These are phyloP conservation scores for Mormyrus hasselquistii DNA, from an alignment of 2,797 vertebrate species.

Conservation along the genomic window DNA sequence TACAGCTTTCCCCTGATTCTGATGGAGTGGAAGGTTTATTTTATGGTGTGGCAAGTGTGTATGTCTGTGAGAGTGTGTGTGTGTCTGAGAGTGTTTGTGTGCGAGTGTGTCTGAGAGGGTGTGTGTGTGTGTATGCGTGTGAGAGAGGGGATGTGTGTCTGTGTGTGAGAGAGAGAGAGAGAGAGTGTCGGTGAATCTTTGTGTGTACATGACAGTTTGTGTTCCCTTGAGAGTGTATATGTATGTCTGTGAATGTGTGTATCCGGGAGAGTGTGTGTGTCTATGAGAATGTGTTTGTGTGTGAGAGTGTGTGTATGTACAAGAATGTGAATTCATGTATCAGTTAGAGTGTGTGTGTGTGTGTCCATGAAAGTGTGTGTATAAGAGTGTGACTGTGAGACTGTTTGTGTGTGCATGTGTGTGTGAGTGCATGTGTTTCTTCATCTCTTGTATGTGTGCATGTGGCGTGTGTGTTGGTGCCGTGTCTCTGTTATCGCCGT, in stretches of 20 bases:
- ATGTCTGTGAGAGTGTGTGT: neutral
- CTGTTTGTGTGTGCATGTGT: neutral
- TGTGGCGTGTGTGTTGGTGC: constrained; percentile 15
- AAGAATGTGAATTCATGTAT: neutral
- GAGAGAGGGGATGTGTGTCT: neutral
- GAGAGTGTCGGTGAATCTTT: neutral
- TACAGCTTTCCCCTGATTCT: neutral
- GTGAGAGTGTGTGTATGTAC: neutral
- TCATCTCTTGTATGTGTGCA: neutral
- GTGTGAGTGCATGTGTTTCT: neutral
- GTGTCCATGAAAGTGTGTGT: neutral
- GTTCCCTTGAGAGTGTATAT: neutral
- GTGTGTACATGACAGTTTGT: neutral
- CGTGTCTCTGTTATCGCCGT: neutral
- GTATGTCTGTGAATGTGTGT: neutral
- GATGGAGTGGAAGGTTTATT: neutral
- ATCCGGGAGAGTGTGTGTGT: constrained; percentile 24
- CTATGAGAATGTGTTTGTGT: neutral
- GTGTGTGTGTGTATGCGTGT: neutral
- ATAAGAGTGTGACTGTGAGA: neutral
- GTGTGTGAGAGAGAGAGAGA: neutral
- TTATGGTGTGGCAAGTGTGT: neutral
- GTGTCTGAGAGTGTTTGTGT: neutral
- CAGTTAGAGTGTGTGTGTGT: neutral
- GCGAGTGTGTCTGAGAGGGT: neutral